A percentile compares a stretch with the other conserved stretches of the same genome.
phyloP scores from a whole-genome alignment of 1,140 invertebrate genomes.

The Cotesia glomerata region DNA sequence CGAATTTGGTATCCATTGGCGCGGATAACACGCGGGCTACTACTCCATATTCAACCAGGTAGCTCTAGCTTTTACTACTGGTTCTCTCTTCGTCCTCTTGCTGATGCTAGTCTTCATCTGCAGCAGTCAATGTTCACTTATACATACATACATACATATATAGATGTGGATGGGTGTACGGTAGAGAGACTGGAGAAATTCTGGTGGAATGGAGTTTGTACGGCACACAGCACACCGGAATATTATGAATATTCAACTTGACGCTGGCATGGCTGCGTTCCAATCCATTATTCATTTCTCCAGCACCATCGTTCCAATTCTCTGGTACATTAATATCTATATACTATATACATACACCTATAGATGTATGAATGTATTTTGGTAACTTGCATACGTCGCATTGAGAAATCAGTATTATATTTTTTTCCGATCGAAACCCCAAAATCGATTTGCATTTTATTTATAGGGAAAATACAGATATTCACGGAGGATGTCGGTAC shows the following conservation, averaged over 20 bases:
- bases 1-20: conserved; percentile 35
- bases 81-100: background rate
- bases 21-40: conserved; percentile 32
- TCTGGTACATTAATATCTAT: background rate
- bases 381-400: background rate
- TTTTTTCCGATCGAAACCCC: too few relatives aligned
- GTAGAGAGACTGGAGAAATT: conserved; percentile 4
- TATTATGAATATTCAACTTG: conserved; percentile 59
- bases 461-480: too few relatives aligned
- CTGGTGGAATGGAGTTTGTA: conserved; percentile 11
- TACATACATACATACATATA: background rate
- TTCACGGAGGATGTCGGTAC: too few relatives aligned
- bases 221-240: conserved; percentile 22
- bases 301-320: conserved; percentile 42
- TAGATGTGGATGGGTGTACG: background rate
- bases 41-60: conserved; percentile 39
- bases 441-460: too few relatives aligned
- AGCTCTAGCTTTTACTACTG: conserved; percentile 19
- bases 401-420: background rate
- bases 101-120: background rate
- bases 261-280: conserved; percentile 53
- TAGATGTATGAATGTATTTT: background rate
- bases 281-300: conserved; percentile 59
- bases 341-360: too few relatives aligned
- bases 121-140: background rate